Percentiles rank a stretch among this genome's conserved stretches.
These are phyloP conservation scores for Enteromius argenteus DNA, from an alignment of 2,797 vertebrate species.

Conservation along the genomic window DNA sequence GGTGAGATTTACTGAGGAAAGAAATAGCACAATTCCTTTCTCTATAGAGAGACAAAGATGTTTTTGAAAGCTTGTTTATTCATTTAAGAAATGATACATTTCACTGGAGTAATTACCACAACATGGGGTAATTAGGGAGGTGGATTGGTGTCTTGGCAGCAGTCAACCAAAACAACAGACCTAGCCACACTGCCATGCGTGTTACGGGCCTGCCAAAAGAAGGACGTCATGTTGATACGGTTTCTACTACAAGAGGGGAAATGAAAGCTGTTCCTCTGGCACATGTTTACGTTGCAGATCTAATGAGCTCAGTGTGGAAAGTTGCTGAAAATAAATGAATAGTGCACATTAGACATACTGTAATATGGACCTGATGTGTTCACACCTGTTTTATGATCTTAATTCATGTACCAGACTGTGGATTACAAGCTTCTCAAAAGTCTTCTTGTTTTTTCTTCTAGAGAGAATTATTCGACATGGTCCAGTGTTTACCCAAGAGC, in stretches of 20 bases:
- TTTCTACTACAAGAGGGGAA: conserved; percentile 35
- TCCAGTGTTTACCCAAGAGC: conserved; percentile 91
- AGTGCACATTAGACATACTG: conserved; percentile 46
- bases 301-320: conserved; percentile 46
- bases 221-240: conserved; percentile 45
- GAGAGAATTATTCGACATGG: conserved; percentile 83
- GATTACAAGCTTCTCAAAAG: not conserved
- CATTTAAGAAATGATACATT: conserved; percentile 70
- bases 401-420: conserved; percentile 15
- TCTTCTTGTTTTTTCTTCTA: conserved; percentile 63
- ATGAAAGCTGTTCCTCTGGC: conserved; percentile 34
- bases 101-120: conserved; percentile 76
- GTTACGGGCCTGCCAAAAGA: conserved; percentile 43
- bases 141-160: conserved; percentile 73
- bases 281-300: conserved; percentile 15
- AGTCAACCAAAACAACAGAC: conserved; percentile 68
- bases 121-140: conserved; percentile 75
- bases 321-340: conserved; percentile 10
- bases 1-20: conserved; percentile 28
- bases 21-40: conserved; percentile 24
- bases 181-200: conserved; percentile 61
- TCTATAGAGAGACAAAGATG: conserved; percentile 10
- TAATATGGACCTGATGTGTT: conserved; percentile 56
- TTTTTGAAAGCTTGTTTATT: conserved; percentile 50
- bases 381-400: conserved; percentile 65